Base-by-base conservation (phyloP, 2,888 invertebrate species). In the Ochropleura leucogaster region DNA sequence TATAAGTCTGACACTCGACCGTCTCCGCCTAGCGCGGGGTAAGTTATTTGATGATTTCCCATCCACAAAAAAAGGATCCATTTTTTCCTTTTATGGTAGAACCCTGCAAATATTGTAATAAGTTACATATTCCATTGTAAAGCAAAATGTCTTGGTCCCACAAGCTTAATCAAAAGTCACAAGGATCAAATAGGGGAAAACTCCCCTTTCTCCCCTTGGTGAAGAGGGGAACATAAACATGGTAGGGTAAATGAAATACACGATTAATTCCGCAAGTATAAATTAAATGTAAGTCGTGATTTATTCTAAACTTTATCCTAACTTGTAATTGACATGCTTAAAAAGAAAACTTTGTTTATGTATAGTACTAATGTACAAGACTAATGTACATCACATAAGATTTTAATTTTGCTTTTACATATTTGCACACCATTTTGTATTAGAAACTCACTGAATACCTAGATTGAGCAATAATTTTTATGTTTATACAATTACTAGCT, bases 101-200 rank as follows among this genome's bases (percentile, higher is more conserved):
- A n/a, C n/a, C n/a, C n/a, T n/a, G n/a, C n/a, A n/a, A n/a, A n/a
- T 8, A 4, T 30, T 8, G 20, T 0, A 57, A 30, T 30, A 30
- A 30, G 7, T 30, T 30, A 30, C 30, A 16, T 64, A 44, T 63
- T 20, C 44, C 20, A 20, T 42, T 3, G 20, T 47, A 44, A 65
- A 66, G 57, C 42, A 64, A 63, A 77, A 46, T 53, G 42, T 68
- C 51, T 83, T 44, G 9, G 42, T 12, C 42, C 20, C 55, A 67
- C 42, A 71, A 69, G 49, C 30, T 63, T 55, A 69, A 59, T 69
- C 68, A 75, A 67, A 63, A 74, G 65, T 57, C 53, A 42, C 42
- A 30, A 20, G n/a, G 65, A 53, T 69, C 66, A 69, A 69, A 18
- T 30, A 72, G 80, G 84, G 76, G 64, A 69, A 40, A 6, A n/a